phyloP scores from a whole-genome alignment of 30 jellyfish, hydroid and myxozoan species.

The Aurelia coerulea region DNA sequence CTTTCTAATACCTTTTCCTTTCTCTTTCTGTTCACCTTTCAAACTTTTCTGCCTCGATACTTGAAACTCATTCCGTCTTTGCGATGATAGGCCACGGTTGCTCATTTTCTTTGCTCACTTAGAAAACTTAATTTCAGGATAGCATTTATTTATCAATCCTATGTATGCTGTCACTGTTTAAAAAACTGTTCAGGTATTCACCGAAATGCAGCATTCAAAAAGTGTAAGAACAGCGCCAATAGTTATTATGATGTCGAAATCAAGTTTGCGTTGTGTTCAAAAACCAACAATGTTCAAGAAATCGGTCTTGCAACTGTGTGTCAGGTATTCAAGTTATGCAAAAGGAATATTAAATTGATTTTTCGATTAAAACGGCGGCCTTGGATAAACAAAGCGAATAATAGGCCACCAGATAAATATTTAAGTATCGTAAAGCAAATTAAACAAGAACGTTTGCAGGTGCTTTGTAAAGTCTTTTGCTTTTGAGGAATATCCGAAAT shows the following conservation, averaged over 20 bases:
- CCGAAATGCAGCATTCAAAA: too few species aligned
- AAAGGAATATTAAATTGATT: too few species aligned
- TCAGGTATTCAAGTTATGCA: too few species aligned
- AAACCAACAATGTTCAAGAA: background rate
- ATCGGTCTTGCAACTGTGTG: too few species aligned
- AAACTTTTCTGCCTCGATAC: slow-evolving; percentile 49
- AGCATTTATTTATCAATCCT: too few species aligned
- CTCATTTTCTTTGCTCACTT: background rate
- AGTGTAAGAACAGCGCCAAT: too few species aligned
- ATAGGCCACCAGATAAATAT: slow-evolving; percentile 27
- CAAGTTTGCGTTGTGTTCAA: background rate
- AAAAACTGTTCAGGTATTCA: too few species aligned
- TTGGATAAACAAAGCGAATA: background rate
- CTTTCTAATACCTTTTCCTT: too few species aligned
- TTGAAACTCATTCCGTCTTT: slow-evolving; percentile 45
- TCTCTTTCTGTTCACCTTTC: slow-evolving; percentile 16
- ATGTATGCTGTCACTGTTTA: too few species aligned
- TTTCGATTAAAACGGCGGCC: too few species aligned
- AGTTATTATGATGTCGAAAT: too few species aligned
- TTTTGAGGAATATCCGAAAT: background rate
- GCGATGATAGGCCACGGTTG: slow-evolving; percentile 18
- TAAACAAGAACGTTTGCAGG: slow-evolving; percentile 31
- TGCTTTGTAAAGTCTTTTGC: slow-evolving; percentile 8
- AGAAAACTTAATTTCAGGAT: too few species aligned
- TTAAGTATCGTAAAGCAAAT: slow-evolving; percentile 28